Percentiles rank a stretch among this genome's conserved stretches.
These are phyloP conservation scores for Heterochromis multidens DNA, from an alignment of 2,113 vertebrate species.

Conservation along the genomic window DNA sequence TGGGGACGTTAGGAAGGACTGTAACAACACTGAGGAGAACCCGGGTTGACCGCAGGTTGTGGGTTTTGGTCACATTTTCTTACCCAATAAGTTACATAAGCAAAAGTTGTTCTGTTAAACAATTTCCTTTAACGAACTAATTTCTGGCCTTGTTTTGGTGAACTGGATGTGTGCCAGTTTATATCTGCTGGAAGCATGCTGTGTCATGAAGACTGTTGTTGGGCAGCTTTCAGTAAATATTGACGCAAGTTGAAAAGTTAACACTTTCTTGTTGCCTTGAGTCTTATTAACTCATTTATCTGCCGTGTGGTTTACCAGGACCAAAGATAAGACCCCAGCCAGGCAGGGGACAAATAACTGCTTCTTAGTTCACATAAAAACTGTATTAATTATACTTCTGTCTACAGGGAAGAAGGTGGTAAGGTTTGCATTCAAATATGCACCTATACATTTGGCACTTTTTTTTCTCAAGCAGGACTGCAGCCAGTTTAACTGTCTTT, in stretches of 20 bases:
- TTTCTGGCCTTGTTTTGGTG: not conserved
- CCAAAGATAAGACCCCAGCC: not conserved
- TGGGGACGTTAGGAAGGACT: not conserved
- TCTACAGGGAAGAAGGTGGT: not conserved
- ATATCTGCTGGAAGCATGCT: not conserved
- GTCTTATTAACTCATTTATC: not conserved
- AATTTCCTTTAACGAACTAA: not conserved
- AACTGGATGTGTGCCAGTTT: not conserved
- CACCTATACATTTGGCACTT: not conserved
- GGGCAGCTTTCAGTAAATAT: conserved; percentile 26
- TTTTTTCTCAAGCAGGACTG: not conserved
- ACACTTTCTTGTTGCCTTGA: not conserved
- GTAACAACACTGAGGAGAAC: too few relatives aligned
- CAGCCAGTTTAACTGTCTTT: not conserved
- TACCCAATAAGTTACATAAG: not conserved
- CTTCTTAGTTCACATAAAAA: not conserved
- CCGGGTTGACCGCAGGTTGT: not conserved
- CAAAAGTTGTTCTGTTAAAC: not conserved
- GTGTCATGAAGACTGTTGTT: not conserved
- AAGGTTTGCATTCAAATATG: not conserved
- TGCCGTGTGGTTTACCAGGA: not conserved
- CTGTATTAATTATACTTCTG: not conserved
- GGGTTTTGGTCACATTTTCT: not conserved
- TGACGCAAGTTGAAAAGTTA: conserved; percentile 11
- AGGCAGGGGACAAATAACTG: not conserved